These are phyloP conservation scores for Nasonia giraulti DNA, from an alignment of 1,140 invertebrate genomes.

Conservation along the genomic window DNA sequence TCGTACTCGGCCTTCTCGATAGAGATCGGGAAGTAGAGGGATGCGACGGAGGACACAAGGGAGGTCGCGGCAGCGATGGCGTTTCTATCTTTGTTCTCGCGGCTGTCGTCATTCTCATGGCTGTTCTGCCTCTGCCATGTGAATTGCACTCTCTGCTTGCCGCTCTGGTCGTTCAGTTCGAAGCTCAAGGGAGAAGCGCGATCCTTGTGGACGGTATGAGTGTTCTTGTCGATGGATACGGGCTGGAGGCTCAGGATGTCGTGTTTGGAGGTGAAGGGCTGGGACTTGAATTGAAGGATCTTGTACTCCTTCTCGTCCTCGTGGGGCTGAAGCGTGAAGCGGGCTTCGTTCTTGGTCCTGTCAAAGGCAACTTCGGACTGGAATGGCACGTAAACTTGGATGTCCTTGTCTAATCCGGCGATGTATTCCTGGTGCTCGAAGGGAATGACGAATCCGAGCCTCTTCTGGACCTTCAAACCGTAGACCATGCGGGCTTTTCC, in stretches of 20 bases:
- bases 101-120: background rate
- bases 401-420: conserved; percentile 77
- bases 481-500: conserved; percentile 72
- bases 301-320: conserved; percentile 70
- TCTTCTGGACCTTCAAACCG: conserved; percentile 74
- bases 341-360: conserved; percentile 67
- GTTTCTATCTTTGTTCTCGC: conserved; percentile 11
- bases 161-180: conserved; percentile 64
- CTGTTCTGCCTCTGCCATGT: conserved; percentile 16
- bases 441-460: conserved; percentile 79
- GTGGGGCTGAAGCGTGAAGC: conserved; percentile 71
- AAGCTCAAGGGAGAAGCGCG: background rate
- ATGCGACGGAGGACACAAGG: background rate
- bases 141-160: conserved; percentile 53
- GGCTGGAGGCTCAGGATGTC: conserved; percentile 75
- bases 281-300: conserved; percentile 75
- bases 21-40: background rate
- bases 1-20: conserved; percentile 38
- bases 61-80: background rate
- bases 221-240: conserved; percentile 66
- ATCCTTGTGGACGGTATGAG: conserved; percentile 52
- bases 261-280: conserved; percentile 77
- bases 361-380: conserved; percentile 70
- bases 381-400: conserved; percentile 76
- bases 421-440: conserved; percentile 77